phyloP scores from a whole-genome alignment of 2,888 invertebrate species.

The Mechanitis mazaeus region DNA sequence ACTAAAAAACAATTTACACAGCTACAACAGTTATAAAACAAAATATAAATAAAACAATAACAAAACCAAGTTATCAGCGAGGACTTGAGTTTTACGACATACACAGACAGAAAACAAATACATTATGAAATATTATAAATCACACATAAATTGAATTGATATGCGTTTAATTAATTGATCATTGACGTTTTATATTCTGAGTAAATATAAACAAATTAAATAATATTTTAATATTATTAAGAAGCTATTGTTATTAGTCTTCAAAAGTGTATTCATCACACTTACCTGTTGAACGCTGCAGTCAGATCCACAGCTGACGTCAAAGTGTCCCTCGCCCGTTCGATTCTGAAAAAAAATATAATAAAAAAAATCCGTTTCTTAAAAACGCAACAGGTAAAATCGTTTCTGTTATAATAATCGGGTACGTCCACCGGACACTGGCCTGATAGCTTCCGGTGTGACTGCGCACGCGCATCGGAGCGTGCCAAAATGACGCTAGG shows the following conservation, averaged over 20 bases:
- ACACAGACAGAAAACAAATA: constrained; percentile 7
- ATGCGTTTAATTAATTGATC: constrained; percentile 12
- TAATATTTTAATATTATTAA: too few species aligned
- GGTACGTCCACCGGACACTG: constrained; percentile 42
- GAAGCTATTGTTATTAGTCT: too few species aligned
- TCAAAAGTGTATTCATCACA: constrained; percentile 10
- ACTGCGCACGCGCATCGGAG: constrained; percentile 53
- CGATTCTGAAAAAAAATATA: constrained; percentile 75
- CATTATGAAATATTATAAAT: constrained; percentile 15
- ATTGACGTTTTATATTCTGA: not conserved
- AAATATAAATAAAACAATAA: constrained; percentile 14
- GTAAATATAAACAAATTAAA: constrained; percentile 5
- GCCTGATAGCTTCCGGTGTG: constrained; percentile 58
- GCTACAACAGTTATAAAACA: constrained; percentile 12
- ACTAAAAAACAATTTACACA: constrained; percentile 13
- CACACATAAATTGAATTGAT: constrained; percentile 23
- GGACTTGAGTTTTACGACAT: constrained; percentile 21
- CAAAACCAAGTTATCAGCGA: constrained; percentile 20
- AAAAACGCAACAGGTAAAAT: constrained; percentile 25
- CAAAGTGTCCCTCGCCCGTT: constrained; percentile 81
- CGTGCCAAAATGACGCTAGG: constrained; percentile 41
- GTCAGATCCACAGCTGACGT: constrained; percentile 81
- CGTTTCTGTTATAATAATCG: constrained; percentile 35
- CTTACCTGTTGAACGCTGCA: constrained; percentile 85
- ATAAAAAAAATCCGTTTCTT: constrained; percentile 9